These are phyloP conservation scores for Microdon myrmicae DNA, from an alignment of 2,888 invertebrate species.

Conservation along the genomic window DNA sequence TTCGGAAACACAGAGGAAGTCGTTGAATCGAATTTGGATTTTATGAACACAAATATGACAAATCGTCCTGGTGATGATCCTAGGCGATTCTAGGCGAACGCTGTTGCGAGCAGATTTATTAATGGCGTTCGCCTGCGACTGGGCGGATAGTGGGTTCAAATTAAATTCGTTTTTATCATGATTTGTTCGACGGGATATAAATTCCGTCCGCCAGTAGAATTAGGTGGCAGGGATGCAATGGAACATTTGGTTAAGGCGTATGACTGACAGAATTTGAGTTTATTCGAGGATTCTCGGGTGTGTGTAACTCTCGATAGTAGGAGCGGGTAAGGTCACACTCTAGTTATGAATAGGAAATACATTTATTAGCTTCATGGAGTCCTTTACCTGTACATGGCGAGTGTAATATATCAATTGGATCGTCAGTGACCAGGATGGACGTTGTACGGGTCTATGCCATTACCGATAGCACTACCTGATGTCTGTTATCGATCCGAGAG, in stretches of 20 bases:
- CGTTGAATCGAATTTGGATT: conserved; percentile 38
- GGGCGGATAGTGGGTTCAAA: conserved; percentile 48
- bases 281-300: no score
- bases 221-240: conserved; percentile 18
- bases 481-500: conserved; percentile 48
- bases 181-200: conserved; percentile 53
- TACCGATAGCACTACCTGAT: conserved; percentile 24
- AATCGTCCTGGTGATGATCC: conserved; percentile 43
- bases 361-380: conserved; percentile 40
- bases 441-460: neutral
- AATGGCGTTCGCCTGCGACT: conserved; percentile 18
- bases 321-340: conserved; percentile 14
- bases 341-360: conserved; percentile 46
- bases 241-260: conserved; percentile 10
- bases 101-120: conserved; percentile 40
- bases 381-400: conserved; percentile 33
- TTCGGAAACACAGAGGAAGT: conserved; percentile 13
- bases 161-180: conserved; percentile 55
- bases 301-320: neutral
- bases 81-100: conserved; percentile 15
- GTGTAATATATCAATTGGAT: conserved; percentile 35
- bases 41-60: conserved; percentile 49
- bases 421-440: conserved; percentile 18
- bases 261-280: conserved; percentile 41
- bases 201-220: conserved; percentile 15